Base-by-base conservation (phyloP, 2,113 vertebrate genomes). In the Gallinago paraguaiae region DNA sequence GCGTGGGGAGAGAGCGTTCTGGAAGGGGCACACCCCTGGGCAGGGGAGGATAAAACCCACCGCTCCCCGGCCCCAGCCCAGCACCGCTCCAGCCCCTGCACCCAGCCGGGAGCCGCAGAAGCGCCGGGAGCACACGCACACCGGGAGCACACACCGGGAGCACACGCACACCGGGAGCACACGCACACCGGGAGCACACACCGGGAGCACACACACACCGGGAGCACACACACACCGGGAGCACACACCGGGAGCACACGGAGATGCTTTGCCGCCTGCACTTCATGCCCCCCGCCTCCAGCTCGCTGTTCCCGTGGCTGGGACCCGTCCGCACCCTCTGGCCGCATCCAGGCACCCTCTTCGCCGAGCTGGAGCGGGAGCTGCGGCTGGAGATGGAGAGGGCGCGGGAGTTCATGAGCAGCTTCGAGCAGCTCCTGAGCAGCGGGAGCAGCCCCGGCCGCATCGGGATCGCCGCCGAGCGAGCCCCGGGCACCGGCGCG, bases 231-330 rank as follows among this genome's bases (percentile, higher is more conserved):
- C 39, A 2, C 39, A 4, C 51, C 28, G 4, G 41, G 69, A 82
- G 54, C 77, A 11, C 76, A 0, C 64, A 3, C 9, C 6, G 0
- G 20, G 31, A 87, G 59, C 86, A 11, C 68, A 0, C 64, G 74
- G 86, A 87, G 80, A 97, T 97, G 97, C 88, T 97, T 92, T 95
- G 95, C 93, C 95, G 91, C 67, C 79, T 95, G 91, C 96, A 97
- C 80, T 96, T 96, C 28, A 88, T 96, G 93, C 95, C 92, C 0
- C 92, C 96, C 13, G 10, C 60, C 2, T 84, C 94, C 81, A 89
- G 77, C 89, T 76, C 94, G 1, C 82, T 95, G 6, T 94, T 95
- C 88, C 95, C 89, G 0, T 95, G 92, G 89, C 35, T 93, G 54
- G 95, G 95, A 91, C 96, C 96, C 4, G 5, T 95, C 76, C 95